Conservation (phyloP, 2,888 invertebrate species). For the Cephus rjabovi region DNA sequence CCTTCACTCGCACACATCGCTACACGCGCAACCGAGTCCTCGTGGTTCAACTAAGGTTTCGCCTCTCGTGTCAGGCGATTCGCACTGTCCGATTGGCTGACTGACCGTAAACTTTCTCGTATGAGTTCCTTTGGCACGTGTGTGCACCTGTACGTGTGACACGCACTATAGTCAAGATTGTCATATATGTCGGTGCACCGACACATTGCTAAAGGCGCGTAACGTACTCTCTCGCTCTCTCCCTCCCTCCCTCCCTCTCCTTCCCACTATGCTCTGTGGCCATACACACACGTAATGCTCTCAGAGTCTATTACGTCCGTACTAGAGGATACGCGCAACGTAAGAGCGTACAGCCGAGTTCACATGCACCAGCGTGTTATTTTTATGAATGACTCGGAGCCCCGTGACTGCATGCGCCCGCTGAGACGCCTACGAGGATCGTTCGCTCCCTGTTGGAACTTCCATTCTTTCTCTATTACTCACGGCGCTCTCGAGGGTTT, state of each 20-base stretch:
- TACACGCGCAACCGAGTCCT: neutral
- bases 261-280: neutral
- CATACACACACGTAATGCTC: neutral
- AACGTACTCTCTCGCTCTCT: neutral
- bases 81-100: neutral
- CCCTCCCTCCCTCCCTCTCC: neutral
- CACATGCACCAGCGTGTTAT: slow-evolving; percentile 51
- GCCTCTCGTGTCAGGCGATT: neutral
- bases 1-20: neutral
- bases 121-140: neutral
- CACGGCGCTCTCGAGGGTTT: neutral
- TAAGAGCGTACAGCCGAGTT: slow-evolving; percentile 23
- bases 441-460: neutral
- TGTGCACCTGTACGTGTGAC: neutral
- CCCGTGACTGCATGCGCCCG: slow-evolving; percentile 4
- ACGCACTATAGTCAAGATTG: neutral
- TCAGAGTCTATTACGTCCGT: slow-evolving; percentile 7
- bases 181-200: neutral
- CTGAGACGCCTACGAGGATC: neutral
- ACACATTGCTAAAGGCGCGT: neutral
- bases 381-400: slow-evolving; percentile 61
- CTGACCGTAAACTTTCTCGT: neutral
- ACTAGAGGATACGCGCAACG: neutral
- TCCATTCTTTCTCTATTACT: neutral
- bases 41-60: neutral